Percentiles rank a stretch among this genome's conserved stretches.
Evolutionary conservation across 2,113 vertebrate genomes (phyloP).

Genomic region (Sinocyclocheilus anophthalmus): DNA sequence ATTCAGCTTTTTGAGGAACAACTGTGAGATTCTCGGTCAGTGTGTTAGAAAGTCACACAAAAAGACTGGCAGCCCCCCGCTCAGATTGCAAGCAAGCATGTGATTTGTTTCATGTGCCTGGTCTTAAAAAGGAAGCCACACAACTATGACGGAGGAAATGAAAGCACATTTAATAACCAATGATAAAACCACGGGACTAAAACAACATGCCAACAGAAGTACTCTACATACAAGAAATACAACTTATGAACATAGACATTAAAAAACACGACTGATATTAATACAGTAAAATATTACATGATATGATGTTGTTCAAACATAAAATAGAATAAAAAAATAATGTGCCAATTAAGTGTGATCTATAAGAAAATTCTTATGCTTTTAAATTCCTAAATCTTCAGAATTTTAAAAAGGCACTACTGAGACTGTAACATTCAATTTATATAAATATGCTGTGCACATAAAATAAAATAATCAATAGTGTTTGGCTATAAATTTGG

Average conservation of each 20-base stretch:
- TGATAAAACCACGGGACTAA: background rate
- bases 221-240: background rate
- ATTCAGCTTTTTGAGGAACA: background rate
- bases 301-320: background rate
- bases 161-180: background rate
- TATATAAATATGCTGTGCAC: no score
- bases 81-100: background rate
- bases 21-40: background rate
- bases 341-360: background rate
- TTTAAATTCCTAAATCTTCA: no score
- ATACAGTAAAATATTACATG: no score
- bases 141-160: background rate
- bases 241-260: background rate
- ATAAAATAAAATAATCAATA: no score
- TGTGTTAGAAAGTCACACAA: background rate
- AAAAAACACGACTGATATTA: background rate
- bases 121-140: conserved; percentile 29
- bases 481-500: no score
- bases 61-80: no score
- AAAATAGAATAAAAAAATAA: background rate
- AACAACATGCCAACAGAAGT: no score
- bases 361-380: background rate
- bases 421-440: no score
- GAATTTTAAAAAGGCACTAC: no score
- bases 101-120: conserved; percentile 28